phyloP scores from a whole-genome alignment of 1,140 invertebrate genomes.

The Tetranychus urticae region DNA sequence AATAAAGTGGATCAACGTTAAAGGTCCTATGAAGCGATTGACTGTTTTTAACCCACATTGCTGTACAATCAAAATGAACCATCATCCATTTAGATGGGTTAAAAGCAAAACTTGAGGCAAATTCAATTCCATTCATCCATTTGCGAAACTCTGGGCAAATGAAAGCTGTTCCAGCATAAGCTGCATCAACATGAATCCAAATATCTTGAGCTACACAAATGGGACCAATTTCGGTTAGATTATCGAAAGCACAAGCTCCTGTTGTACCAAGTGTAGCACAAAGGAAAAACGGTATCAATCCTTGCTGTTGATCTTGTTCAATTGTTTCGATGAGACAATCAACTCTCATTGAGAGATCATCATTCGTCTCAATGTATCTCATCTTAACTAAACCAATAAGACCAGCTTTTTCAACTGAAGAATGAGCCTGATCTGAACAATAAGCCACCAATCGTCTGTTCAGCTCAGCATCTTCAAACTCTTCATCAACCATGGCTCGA shows the following conservation, averaged over 20 bases:
- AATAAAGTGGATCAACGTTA: conserved; percentile 89
- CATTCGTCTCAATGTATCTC: conserved; percentile 15
- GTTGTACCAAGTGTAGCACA: conserved; percentile 76
- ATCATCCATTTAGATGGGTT: conserved; percentile 93
- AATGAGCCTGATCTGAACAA: conserved; percentile 54
- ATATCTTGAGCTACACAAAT: conserved; percentile 46
- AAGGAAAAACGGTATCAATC: conserved; percentile 67
- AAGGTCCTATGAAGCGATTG: conserved; percentile 71
- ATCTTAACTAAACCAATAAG: conserved; percentile 25
- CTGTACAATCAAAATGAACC: conserved; percentile 83
- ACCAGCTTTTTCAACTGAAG: conserved; percentile 29
- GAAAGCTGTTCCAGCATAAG: conserved; percentile 68
- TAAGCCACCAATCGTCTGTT: conserved; percentile 77
- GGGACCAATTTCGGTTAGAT: conserved; percentile 49
- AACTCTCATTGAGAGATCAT: conserved; percentile 12
- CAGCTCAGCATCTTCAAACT: conserved; percentile 59
- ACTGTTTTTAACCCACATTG: conserved; percentile 68
- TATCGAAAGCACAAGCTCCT: conserved; percentile 73
- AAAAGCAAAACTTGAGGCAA: conserved; percentile 73
- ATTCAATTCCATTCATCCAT: conserved; percentile 62
- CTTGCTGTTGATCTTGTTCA: conserved; percentile 42
- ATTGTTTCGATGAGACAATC: conserved; percentile 14
- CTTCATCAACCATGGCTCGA: conserved; percentile 31
- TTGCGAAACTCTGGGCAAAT: conserved; percentile 80
- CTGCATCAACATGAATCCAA: conserved; percentile 71